phyloP scores from a whole-genome alignment of 2,888 invertebrate species.

The Amphipoea oculea region DNA sequence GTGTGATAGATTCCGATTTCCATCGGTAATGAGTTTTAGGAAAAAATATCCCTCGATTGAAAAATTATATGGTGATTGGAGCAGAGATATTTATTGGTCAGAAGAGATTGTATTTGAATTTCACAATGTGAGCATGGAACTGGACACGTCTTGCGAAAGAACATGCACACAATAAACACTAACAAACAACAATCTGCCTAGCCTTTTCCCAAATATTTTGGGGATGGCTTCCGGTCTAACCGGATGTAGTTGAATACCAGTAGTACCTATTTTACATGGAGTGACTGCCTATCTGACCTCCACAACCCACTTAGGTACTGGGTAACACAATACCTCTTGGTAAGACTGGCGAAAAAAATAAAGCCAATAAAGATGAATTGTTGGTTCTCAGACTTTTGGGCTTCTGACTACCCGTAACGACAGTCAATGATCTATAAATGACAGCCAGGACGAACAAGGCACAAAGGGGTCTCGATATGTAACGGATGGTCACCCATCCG shows the following conservation, averaged over 20 bases:
- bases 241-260: neutral
- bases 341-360: neutral
- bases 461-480: neutral
- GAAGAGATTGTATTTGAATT: constrained; percentile 4
- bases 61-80: constrained; percentile 27
- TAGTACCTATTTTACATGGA: neutral
- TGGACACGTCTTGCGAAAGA: neutral
- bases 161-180: neutral
- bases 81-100: constrained; percentile 7
- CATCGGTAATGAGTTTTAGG: constrained; percentile 53
- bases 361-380: neutral
- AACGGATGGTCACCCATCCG: neutral
- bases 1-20: constrained; percentile 53
- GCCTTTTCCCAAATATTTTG: neutral
- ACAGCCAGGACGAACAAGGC: neutral
- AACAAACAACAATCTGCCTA: neutral
- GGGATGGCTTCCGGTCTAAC: neutral
- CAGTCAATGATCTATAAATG: neutral
- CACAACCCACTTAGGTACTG: no score
- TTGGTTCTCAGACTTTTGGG: neutral
- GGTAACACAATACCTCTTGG: neutral
- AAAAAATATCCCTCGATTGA: constrained; percentile 43
- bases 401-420: neutral
- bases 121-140: constrained; percentile 2
- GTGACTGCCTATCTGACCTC: neutral